Evolutionary conservation across 2,888 invertebrate species (phyloP).

Genomic region (Pelosia muscerda): DNA sequence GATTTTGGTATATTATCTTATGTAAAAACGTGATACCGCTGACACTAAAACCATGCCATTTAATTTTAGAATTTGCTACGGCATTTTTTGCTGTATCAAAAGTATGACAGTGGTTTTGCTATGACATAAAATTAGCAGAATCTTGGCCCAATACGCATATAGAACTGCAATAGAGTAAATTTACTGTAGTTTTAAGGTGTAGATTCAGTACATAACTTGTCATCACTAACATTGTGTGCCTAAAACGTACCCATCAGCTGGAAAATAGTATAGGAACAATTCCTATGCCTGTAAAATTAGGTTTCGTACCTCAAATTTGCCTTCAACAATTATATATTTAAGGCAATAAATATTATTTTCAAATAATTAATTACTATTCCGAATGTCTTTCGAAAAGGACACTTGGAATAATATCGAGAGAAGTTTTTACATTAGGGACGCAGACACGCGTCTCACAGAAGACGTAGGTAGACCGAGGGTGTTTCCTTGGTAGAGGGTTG

Average conservation of each 20-base stretch:
- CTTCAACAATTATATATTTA: neutral
- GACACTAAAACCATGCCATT: too few species aligned
- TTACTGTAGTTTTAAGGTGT: too few species aligned
- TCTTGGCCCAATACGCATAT: too few species aligned
- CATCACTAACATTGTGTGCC: neutral
- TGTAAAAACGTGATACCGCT: too few species aligned
- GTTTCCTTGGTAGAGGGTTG: neutral
- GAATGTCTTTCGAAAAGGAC: neutral
- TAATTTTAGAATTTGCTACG: too few species aligned
- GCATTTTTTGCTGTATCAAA: too few species aligned
- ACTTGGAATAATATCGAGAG: neutral
- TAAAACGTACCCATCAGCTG: slow-evolving; percentile 1
- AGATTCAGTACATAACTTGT: neutral
- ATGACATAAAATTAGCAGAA: too few species aligned
- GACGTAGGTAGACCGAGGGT: neutral
- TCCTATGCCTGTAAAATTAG: neutral
- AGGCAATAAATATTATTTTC: neutral
- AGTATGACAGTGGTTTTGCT: too few species aligned
- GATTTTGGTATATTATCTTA: too few species aligned
- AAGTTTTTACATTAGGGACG: neutral
- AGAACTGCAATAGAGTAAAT: too few species aligned
- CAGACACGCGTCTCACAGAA: neutral
- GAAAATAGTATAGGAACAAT: neutral
- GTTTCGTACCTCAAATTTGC: neutral
- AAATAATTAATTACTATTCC: neutral